A percentile compares a stretch with the other conserved stretches of the same genome.
Conservation (phyloP, 2,113 vertebrate genomes). For the Apus apus region DNA sequence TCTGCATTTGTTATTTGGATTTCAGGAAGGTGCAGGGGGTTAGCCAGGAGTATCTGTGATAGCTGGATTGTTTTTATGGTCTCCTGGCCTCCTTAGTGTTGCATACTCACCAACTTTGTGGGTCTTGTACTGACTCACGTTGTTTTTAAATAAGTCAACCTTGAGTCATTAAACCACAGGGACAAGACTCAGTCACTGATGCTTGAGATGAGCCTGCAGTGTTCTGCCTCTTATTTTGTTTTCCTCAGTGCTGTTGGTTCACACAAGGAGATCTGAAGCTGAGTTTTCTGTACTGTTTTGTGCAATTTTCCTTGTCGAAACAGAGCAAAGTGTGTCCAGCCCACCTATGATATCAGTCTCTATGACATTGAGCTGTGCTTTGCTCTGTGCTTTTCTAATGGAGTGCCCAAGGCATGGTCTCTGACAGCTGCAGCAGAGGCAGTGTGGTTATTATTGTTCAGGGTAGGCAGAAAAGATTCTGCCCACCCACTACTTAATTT, state of each 20-base stretch:
- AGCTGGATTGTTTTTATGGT: neutral
- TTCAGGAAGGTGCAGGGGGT: neutral
- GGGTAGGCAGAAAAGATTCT: neutral
- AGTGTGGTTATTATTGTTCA: neutral
- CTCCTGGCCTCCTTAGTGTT: neutral
- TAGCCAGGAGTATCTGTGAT: neutral
- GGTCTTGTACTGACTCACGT: neutral
- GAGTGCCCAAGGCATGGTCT: neutral
- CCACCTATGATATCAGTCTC: neutral
- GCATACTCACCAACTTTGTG: accelerated
- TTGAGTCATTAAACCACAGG: neutral
- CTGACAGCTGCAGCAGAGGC: neutral
- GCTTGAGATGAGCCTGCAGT: neutral
- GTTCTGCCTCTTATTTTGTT: neutral
- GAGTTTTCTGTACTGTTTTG: neutral
- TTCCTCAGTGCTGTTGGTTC: neutral
- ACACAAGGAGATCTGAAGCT: neutral
- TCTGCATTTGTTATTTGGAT: neutral
- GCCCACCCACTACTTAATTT: neutral
- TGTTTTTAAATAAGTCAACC: neutral
- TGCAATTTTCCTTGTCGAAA: neutral
- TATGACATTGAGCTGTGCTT: neutral
- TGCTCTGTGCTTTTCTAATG: neutral
- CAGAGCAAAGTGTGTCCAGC: neutral
- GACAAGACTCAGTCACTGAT: neutral